Evolutionary conservation across 1,140 invertebrate species (phyloP).

Genomic region (Polyergus mexicanus): DNA sequence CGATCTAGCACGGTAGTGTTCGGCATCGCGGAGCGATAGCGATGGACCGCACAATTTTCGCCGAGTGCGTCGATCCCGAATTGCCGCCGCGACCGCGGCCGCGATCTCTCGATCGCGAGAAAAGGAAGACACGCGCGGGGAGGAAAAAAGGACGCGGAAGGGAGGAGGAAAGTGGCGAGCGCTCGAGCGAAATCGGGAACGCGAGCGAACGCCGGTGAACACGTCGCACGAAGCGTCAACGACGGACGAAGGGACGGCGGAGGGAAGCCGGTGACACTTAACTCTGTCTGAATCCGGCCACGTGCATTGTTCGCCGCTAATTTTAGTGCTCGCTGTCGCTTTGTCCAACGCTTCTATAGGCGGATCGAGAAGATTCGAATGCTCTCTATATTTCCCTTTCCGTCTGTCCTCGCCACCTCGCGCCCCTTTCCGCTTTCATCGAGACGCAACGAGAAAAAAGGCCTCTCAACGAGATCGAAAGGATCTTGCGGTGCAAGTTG

Average conservation of each 20-base stretch:
- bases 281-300: slow-evolving; percentile 73
- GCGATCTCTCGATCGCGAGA: slow-evolving; percentile 53
- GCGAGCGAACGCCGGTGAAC: slow-evolving; percentile 22
- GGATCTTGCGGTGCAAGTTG: slow-evolving; percentile 29
- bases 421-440: slow-evolving; percentile 33
- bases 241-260: slow-evolving; percentile 57
- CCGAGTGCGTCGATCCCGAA: slow-evolving; percentile 19
- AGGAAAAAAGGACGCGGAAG: slow-evolving; percentile 61
- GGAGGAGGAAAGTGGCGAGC: slow-evolving; percentile 39
- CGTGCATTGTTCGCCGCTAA: slow-evolving; percentile 76
- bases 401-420: neutral
- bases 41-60: slow-evolving; percentile 37
- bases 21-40: slow-evolving; percentile 24
- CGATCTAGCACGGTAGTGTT: slow-evolving; percentile 20
- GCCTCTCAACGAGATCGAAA: slow-evolving; percentile 56
- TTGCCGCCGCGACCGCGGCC: slow-evolving; percentile 1
- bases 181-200: slow-evolving; percentile 47
- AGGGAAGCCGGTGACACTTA: slow-evolving; percentile 56
- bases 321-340: slow-evolving; percentile 74
- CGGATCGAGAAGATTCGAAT: slow-evolving; percentile 72
- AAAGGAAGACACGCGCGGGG: slow-evolving; percentile 23
- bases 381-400: slow-evolving; percentile 64
- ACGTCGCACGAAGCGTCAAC: slow-evolving; percentile 10
- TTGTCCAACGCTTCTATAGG: slow-evolving; percentile 73
- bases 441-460: slow-evolving; percentile 35